Evolutionary conservation across 2,113 vertebrate genomes (phyloP), one percentile per base, ranked within the genome.

Genomic region (Loxodonta africana): DNA sequence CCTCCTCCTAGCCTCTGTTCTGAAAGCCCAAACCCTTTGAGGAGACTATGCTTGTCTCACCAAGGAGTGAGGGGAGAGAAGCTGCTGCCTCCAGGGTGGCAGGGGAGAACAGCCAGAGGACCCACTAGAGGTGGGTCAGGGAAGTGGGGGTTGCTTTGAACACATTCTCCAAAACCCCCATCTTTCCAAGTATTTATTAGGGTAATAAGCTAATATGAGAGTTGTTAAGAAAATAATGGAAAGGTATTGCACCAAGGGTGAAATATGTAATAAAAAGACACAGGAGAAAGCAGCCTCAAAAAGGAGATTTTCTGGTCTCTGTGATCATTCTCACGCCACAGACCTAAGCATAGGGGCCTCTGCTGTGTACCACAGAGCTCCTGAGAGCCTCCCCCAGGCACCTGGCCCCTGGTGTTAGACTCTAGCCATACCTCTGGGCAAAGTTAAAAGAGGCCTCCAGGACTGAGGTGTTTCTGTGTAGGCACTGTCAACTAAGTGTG

Each of bases 301-400:
- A 17, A 85, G 73, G 78, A 67, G 63, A 30, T 51, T 62, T 88
- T 86, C 8, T 11, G 5, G 5, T 80, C 23, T 69, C 18, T 78
- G 63, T 3, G 62, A 73, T 57, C 21, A 21, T 9, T 12, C 62
- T 41, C 37, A 76, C 4, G 9, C 30, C 0, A 2, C 17, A n/a
- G 14, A 62, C 8, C 23, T 53, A 7, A 0, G 10, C 12, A 11
- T 4, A 69, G 48, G 57, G 28, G 5, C 11, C 73, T 77, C 44
- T 21, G 3, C 3, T 10, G 30, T 46, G 41, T 0, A 0, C 20
- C 8, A 14, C 44, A 28, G 37, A 1, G 8, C 6, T 30, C 37
- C 65, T 76, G 10, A 53, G 10, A 73, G 25, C 80, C 69, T 60
- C 74, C 33, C 30, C 76, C 25, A 11, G 25, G 23, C 25, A 8